Evolutionary conservation across 2,888 invertebrate genomes (phyloP), one percentile per base, ranked within the genome.

Genomic region (Graphium colonna): DNA sequence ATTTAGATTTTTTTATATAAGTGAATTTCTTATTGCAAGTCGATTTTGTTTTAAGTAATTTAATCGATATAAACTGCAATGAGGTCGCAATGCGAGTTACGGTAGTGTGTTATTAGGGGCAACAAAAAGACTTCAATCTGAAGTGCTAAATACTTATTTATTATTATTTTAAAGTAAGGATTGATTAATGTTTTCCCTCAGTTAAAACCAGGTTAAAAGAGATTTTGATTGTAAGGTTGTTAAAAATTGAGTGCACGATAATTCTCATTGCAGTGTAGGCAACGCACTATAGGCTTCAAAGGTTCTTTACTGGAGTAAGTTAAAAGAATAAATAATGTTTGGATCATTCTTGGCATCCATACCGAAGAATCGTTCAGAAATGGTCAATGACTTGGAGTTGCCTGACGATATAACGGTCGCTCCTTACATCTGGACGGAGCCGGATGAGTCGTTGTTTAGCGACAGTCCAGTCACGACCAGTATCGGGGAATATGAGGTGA

Each of bases 301-400:
- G n/a, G n/a, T n/a, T 26, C 26, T 26, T 26, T 26, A 26, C 4
- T 31, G 8, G 8, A 10, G 8, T 1, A 31, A 31, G 8, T 31
- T 31, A 7, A 31, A 31, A 31, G 31, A 31, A 26, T 1, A 7
- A 21, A 33, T 3, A 21, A 80, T 86, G 82, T 88, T 81, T 51
- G 62, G 73, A 60, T 60, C 75, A 0, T 66, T 82, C 10, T 61
- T 83, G 0, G 68, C 74, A n/a, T 72, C 77, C 0, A 68, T 88
- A 10, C 87, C 87, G 0, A 77, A 74, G 42, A 78, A 68, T 42
- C 78, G 88, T 10, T 76, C 68, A 0, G 75, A 82, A 28, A 63
- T 80, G 59, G 85, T 89, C 5, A 77, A 77, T 28, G 79, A 85
- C 0, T 60, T 89, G 28, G 83, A 84, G 0, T 66, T 82, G 1